These are phyloP conservation scores for Damaliscus lunatus DNA, from an alignment of 2,113 vertebrate genomes.

Conservation along the genomic window DNA sequence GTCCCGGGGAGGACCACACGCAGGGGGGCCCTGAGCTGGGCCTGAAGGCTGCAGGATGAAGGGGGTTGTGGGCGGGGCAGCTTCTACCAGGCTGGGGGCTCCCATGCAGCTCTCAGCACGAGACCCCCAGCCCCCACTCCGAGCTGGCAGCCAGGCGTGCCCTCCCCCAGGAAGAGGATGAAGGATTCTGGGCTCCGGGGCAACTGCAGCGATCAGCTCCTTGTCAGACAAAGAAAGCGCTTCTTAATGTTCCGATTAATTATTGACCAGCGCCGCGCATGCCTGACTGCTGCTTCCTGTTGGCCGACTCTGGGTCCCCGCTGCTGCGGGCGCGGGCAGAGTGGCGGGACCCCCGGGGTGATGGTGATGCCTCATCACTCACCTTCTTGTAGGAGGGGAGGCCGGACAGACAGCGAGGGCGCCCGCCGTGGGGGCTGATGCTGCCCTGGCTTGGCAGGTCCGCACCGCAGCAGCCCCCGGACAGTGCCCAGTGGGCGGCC, in stretches of 20 bases:
- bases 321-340: constrained; percentile 27
- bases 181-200: not conserved
- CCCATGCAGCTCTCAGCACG: fast-evolving
- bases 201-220: constrained; percentile 64
- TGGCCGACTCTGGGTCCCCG: constrained; percentile 59
- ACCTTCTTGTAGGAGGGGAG: constrained; percentile 70
- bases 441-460: not conserved
- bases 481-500: fast-evolving
- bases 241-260: constrained; percentile 83
- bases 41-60: not conserved
- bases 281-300: constrained; percentile 58
- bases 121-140: fast-evolving
- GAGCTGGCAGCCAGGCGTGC: fast-evolving
- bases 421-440: fast-evolving
- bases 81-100: not conserved
- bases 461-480: not conserved
- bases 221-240: constrained; percentile 73
- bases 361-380: constrained; percentile 78
- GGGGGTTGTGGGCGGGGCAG: not conserved
- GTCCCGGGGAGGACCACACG: fast-evolving
- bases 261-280: constrained; percentile 75
- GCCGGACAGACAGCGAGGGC: fast-evolving
- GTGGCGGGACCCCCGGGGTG: constrained; percentile 35
- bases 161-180: not conserved
- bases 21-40: fast-evolving